Evolutionary conservation across 1,140 invertebrate species (phyloP).

Genomic region (Chrysopa pallens): DNA sequence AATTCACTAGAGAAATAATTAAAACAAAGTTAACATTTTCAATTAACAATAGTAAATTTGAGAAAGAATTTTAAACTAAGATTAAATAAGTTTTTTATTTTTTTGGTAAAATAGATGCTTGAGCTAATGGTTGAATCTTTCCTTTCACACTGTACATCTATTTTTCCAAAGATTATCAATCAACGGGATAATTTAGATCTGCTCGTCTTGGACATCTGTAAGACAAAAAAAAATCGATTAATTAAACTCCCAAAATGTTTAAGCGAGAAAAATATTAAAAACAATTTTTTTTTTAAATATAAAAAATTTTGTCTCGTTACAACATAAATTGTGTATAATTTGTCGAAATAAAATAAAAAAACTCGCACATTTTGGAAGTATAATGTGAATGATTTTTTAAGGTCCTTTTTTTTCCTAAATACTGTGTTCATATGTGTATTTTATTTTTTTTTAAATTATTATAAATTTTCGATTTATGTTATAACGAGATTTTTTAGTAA

Average conservation of each 20-base stretch:
- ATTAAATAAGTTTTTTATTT: background rate
- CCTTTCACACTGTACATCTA: no score
- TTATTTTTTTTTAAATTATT: slow-evolving; percentile 15
- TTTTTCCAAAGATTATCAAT: no score
- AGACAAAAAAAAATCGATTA: slow-evolving; percentile 30
- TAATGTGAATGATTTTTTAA: slow-evolving; percentile 8
- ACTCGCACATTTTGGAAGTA: slow-evolving; percentile 16
- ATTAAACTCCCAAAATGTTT: slow-evolving; percentile 14
- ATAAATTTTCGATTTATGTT: slow-evolving; percentile 18
- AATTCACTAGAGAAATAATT: no score
- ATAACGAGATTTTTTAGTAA: slow-evolving; percentile 24
- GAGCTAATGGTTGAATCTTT: background rate
- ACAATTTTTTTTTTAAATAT: background rate
- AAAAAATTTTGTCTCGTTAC: slow-evolving; percentile 29
- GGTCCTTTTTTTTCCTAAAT: slow-evolving; percentile 1
- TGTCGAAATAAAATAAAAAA: slow-evolving; percentile 1
- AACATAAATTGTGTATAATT: slow-evolving; percentile 17
- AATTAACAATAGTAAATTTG: background rate
- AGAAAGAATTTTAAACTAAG: background rate
- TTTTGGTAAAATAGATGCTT: background rate
- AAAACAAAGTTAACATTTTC: no score
- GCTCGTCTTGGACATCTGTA: slow-evolving; percentile 40
- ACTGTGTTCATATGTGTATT: slow-evolving; percentile 2
- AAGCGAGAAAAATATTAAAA: background rate
- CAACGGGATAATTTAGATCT: slow-evolving; percentile 23